Evolutionary conservation across 2,113 vertebrate genomes (phyloP), one percentile per base, ranked within the genome.

Genomic region (Meriones unguiculatus): DNA sequence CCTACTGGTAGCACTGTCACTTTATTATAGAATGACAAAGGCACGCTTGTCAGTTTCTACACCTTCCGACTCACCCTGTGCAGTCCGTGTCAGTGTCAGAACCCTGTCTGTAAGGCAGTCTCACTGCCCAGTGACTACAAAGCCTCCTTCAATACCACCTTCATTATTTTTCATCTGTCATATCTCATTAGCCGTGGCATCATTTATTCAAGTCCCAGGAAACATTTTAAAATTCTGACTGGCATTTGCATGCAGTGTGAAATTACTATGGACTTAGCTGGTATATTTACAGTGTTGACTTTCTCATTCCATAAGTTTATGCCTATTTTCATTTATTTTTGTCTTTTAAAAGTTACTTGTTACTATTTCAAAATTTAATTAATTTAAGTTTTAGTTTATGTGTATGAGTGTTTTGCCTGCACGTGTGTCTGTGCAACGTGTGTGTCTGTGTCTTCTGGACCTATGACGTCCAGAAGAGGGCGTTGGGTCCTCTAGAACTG

Each of bases 131-230:
- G 24, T 78, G 86, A 28, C 62, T 50, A 76, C 46, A 46, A 46
- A 69, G 5, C 28, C 17, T 81, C 25, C 15, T 92, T 90, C 92
- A 15, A 73, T 92, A 80, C 72, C 84, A 57, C 3, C 86, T 62
- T 28, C 35, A 41, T 69, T 77, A 24, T 50, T 87, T 92, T 76
- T 82, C 59, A 86, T 13, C 15, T 17, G 80, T 54, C 35, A 52
- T 6, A 75, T 89, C 22, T 97, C 59, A 90, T 69, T 92, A 97
- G n/a, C 30, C 92, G 87, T 82, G 52, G 12, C 65, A 73, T 72
- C 22, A 12, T 50, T 92, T 89, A 94, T 92, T 94, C 17, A 87
- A 78, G 73, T 87, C 91, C 67, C 4, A 52, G 41, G 77, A 94
- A 57, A 65, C 12, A 24, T 77, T 77, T 88, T 81, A 13, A 75